Evolutionary conservation across 2,797 vertebrate genomes (phyloP).

Genomic region (Euthynnus affinis): DNA sequence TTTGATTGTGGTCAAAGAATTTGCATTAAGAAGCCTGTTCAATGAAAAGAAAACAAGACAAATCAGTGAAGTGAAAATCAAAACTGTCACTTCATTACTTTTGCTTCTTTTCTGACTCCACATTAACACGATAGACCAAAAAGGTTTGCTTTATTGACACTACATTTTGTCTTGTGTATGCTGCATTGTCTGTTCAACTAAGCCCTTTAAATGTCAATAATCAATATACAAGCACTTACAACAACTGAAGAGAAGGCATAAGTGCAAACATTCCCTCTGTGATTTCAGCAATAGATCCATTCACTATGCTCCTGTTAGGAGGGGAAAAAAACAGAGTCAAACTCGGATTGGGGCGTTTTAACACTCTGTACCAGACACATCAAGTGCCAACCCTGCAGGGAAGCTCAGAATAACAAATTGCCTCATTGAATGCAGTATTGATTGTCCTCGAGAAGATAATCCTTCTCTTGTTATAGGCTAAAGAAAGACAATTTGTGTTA

Average conservation of each 20-base stretch:
- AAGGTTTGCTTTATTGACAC: not conserved
- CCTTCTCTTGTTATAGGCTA: not conserved
- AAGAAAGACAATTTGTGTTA: conserved; percentile 38
- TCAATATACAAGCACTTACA: conserved; percentile 86
- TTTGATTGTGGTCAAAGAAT: conserved; percentile 93
- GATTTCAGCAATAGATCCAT: conserved; percentile 94
- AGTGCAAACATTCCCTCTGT: conserved; percentile 97
- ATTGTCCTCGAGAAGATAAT: not conserved
- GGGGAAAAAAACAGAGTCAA: conserved; percentile 41
- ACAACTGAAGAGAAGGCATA: conserved; percentile 95
- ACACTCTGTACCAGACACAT: conserved; percentile 32
- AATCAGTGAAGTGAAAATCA: not conserved
- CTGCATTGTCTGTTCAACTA: not conserved
- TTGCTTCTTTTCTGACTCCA: not conserved
- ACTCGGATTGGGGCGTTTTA: conserved; percentile 18
- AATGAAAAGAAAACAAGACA: not conserved
- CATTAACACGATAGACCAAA: not conserved
- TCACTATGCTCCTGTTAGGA: conserved; percentile 95
- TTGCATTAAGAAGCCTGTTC: conserved; percentile 94
- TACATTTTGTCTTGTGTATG: not conserved
- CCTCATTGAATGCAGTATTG: conserved; percentile 13
- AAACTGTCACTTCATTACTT: not conserved
- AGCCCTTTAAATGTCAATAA: not conserved
- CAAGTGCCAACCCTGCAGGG: conserved; percentile 34
- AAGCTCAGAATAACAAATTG: not conserved